Evolutionary conservation across 37 sponge, comb jelly and placozoan genomes (phyloP).

Genomic region (Oopsacas minuta): DNA sequence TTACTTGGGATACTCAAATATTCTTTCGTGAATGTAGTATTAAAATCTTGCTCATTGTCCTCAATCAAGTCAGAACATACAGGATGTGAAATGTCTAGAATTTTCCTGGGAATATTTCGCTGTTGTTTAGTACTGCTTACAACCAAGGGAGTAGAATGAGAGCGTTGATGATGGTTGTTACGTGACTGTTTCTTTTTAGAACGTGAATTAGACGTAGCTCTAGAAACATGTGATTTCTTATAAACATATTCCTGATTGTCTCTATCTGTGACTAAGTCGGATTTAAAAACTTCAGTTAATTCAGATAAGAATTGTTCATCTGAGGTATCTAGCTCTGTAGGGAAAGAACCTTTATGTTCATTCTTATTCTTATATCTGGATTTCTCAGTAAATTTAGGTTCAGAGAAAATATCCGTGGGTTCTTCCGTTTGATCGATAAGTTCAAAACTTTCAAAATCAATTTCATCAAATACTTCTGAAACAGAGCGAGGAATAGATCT

Average conservation of each 20-base stretch:
- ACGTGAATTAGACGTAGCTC: background rate
- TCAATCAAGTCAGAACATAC: background rate
- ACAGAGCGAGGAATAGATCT: background rate
- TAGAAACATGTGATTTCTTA: background rate
- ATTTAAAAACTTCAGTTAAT: background rate
- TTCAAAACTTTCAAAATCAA: background rate
- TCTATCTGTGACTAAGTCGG: background rate
- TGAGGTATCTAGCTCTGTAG: background rate
- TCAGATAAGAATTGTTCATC: background rate
- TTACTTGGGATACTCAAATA: background rate
- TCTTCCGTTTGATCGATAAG: background rate
- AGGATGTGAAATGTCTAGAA: background rate
- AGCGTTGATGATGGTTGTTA: background rate
- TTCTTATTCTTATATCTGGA: background rate
- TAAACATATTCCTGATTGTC: background rate
- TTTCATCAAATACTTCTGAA: background rate
- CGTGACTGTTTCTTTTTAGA: background rate
- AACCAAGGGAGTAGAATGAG: background rate
- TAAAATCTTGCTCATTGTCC: background rate
- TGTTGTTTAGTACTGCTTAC: background rate
- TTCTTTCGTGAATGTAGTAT: background rate
- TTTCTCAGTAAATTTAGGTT: background rate
- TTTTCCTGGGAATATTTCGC: background rate
- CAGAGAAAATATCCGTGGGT: background rate
- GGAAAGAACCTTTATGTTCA: background rate